These are phyloP conservation scores for Drosophila erecta DNA, from an alignment of 1,140 invertebrate species.

Conservation along the genomic window DNA sequence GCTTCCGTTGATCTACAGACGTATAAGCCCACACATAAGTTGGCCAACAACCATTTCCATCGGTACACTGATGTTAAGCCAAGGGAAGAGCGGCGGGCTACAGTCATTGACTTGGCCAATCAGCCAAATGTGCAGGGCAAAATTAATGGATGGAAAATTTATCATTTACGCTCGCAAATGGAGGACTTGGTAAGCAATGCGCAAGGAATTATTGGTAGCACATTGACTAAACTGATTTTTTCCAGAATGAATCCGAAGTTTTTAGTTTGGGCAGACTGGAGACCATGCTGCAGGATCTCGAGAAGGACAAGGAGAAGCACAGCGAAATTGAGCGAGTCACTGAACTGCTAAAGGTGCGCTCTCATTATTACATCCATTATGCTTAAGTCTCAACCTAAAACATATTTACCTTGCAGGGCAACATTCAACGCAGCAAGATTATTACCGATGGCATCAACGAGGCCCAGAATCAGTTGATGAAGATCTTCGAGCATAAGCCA, in stretches of 20 bases:
- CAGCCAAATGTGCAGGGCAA: slow-evolving; percentile 94
- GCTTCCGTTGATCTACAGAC: slow-evolving; percentile 44
- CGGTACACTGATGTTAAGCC: slow-evolving; percentile 94
- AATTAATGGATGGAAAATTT: slow-evolving; percentile 97
- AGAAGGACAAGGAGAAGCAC: slow-evolving; percentile 87
- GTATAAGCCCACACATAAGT: slow-evolving; percentile 86
- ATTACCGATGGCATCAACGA: slow-evolving; percentile 96
- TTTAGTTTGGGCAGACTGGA: slow-evolving; percentile 88
- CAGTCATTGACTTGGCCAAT: slow-evolving; percentile 94
- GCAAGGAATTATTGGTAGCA: neutral
- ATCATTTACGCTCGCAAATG: slow-evolving; percentile 96
- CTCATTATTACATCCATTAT: neutral
- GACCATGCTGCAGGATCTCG: slow-evolving; percentile 88
- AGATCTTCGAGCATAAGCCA: slow-evolving; percentile 95
- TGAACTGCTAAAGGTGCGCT: slow-evolving; percentile 90
- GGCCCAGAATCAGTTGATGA: slow-evolving; percentile 93
- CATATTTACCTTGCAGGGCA: slow-evolving; percentile 88
- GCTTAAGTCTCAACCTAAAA: neutral
- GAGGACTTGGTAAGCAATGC: slow-evolving; percentile 92
- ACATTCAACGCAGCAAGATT: slow-evolving; percentile 96
- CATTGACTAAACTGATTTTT: neutral
- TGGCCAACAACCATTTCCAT: slow-evolving; percentile 92
- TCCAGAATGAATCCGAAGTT: slow-evolving; percentile 65
- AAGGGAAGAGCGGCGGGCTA: slow-evolving; percentile 92
- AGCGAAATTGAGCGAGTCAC: slow-evolving; percentile 90